Evolutionary conservation across 2,888 invertebrate genomes (phyloP), one percentile per base, ranked within the genome.

Genomic region (Melanotus villosus): DNA sequence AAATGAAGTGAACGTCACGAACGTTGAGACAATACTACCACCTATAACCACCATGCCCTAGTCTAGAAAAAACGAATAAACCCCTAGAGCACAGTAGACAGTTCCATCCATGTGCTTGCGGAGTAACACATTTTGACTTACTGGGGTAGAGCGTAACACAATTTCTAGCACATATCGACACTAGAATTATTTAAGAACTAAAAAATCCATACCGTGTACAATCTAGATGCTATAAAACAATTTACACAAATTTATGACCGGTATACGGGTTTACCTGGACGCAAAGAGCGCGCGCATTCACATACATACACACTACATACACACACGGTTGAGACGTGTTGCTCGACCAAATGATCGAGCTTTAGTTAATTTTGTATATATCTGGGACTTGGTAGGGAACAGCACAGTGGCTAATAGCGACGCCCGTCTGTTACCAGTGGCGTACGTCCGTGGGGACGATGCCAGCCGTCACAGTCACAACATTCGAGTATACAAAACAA

Each of bases 321-420:
- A 72, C 47, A 73, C 64, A 68, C 64, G 18, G 32, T 23, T 54
- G 52, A 73, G 72, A 73, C 71, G 72, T 68, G 65, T 71, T 67
- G 73, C 65, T 78, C 79, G 78, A 82, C 70, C 73, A 68, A 70
- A 74, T 70, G 75, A 73, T 78, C 79, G 79, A 82, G 81, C 82
- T 82, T 82, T 78, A 80, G 81, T 82, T 83, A 83, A 83, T 82
- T 84, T 83, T 84, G 82, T 80, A 83, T 81, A 81, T 82, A 83
- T 83, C 84, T 81, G 83, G 84, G 83, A 80, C 81, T 82, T 72
- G 74, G 60, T 73, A 65, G 68, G 52, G 57, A n/a, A 69, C 45
- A 41, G 56, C 23, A 68, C 56, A 54, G 58, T 57, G 68, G 59
- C 65, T 65, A 60, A 68, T 69, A 64, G 65, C 65, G 62, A 72